phyloP scores from a whole-genome alignment of 92 coral and sea anemone species.

The Isaurus tuberculatus region DNA sequence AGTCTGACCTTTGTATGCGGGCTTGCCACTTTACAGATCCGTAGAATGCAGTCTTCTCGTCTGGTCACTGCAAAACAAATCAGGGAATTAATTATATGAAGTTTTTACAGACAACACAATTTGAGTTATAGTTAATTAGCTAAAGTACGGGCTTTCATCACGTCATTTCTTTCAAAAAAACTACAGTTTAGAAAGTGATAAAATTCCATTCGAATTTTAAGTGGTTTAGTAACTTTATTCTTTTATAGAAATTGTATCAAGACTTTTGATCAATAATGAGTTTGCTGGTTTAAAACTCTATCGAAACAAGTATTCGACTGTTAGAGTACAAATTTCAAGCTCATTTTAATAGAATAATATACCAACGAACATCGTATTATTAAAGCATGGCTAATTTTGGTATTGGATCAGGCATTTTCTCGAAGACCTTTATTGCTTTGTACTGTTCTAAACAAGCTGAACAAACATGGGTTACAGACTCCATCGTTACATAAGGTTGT shows the following conservation, averaged over 20 bases:
- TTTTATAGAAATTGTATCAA: neutral
- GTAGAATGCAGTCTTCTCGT: neutral
- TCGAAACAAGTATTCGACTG: too few species aligned
- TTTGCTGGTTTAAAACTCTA: too few species aligned
- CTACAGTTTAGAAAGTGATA: neutral
- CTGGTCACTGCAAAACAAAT: neutral
- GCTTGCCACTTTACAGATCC: neutral
- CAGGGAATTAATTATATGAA: neutral
- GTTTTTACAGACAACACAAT: neutral
- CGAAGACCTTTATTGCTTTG: neutral
- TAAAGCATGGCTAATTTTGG: too few species aligned
- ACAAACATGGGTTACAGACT: neutral
- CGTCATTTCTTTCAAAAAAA: neutral
- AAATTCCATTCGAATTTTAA: slow-evolving; percentile 19
- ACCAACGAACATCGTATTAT: too few species aligned
- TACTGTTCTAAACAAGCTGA: slow-evolving; percentile 8
- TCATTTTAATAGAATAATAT: too few species aligned
- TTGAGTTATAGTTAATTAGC: neutral
- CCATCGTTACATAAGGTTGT: too few species aligned
- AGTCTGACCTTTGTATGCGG: neutral
- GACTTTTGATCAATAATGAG: neutral
- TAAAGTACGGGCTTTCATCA: neutral
- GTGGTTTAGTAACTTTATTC: neutral
- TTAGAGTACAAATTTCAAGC: too few species aligned
- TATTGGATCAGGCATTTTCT: too few species aligned